These are phyloP conservation scores for Taxidea taxus DNA, from an alignment of 2,113 vertebrate genomes.

Conservation along the genomic window DNA sequence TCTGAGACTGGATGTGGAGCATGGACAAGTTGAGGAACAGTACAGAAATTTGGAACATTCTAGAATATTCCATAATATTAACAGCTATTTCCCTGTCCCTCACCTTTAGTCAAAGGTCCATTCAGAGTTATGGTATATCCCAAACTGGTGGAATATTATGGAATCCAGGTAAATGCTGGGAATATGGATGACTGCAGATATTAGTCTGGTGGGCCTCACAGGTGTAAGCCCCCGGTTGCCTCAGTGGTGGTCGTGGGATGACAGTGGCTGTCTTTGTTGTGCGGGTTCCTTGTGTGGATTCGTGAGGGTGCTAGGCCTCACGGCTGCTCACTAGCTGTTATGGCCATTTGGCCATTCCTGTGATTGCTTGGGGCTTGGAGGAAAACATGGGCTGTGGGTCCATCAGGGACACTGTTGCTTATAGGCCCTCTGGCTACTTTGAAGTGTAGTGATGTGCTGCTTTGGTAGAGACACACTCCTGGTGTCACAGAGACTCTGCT, in stretches of 20 bases:
- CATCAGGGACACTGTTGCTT: background rate
- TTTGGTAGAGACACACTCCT: background rate
- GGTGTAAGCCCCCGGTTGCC: background rate
- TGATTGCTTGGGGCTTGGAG: too few species aligned
- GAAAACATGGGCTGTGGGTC: background rate
- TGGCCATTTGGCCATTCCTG: background rate
- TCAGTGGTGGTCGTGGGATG: background rate
- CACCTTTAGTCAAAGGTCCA: background rate
- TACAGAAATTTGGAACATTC: background rate
- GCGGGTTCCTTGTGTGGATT: background rate
- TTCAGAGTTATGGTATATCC: background rate
- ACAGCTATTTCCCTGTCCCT: background rate
- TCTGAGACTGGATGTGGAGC: background rate
- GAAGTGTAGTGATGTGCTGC: background rate
- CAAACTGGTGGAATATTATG: background rate
- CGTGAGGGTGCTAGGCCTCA: background rate
- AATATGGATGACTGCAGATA: fast-evolving
- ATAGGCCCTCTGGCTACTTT: background rate
- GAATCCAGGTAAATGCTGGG: background rate
- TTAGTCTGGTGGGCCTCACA: fast-evolving
- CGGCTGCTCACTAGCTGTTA: background rate
- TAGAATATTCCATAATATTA: background rate
- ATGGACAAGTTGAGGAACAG: background rate
- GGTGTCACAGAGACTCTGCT: background rate
- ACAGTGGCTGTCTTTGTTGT: background rate